Evolutionary conservation across 2,888 invertebrate genomes (phyloP), one percentile per base, ranked within the genome.

Genomic region (Furcula furcula): DNA sequence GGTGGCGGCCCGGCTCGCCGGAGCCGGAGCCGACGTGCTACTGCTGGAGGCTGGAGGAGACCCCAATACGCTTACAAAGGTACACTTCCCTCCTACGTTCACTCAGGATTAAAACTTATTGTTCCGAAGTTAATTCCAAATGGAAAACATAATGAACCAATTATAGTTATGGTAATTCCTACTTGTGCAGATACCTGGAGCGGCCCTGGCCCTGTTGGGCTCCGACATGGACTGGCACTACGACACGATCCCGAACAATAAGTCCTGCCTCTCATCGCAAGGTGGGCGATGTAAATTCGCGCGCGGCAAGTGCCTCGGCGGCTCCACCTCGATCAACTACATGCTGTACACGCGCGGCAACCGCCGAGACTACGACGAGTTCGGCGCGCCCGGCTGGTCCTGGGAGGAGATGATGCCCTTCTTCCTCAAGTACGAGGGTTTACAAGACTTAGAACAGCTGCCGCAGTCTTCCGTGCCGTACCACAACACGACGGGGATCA

Each of bases 271-370:
- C 14, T 53, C 70, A 3, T 65, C 60, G 1, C 38, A 35, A 7
- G 55, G 55, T 1, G 33, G 30, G 10, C 54, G 53, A 36, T 83
- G 83, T 40, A 65, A 62, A 26, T 71, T 73, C 42, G 16, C 28
- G 10, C 74, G 81, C 40, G 83, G 84, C 36, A 71, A 68, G 36
- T 68, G 74, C 15, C 73, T 84, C 31, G 83, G 83, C 1, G 83
- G 83, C 32, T 80, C 83, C 40, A 74, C 81, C 31, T 64, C 64
- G 50, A 74, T 76, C 48, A 84, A 84, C 58, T 68, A 70, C 52
- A 79, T 84, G 81, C 46, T 81, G 43, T 80, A 79, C 55, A 62
- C 65, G 1, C 72, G 84, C 16, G 83, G 83, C 1, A 71, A 68
- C 38, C 62, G 55, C 0, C 27, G 5, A 0, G 82, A 83, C 54